These are phyloP conservation scores for Proisotoma minuta DNA, from an alignment of 2,888 invertebrate species.

Conservation along the genomic window DNA sequence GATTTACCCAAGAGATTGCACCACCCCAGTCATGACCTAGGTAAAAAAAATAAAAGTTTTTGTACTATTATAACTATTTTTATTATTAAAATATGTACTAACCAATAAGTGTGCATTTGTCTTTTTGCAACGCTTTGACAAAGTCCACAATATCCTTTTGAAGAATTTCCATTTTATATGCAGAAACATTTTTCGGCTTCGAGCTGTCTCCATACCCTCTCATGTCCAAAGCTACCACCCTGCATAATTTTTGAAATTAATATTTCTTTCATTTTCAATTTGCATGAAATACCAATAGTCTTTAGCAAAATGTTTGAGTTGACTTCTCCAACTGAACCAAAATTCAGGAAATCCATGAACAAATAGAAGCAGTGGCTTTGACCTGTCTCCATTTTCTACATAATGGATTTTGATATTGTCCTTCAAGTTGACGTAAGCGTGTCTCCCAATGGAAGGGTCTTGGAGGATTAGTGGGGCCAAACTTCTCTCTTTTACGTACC, in stretches of 20 bases:
- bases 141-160: constrained; percentile 61
- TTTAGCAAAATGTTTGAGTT: constrained; percentile 62
- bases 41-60: too few relatives aligned
- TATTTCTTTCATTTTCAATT: neutral
- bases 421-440: constrained; percentile 63
- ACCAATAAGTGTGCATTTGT: constrained; percentile 51
- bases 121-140: constrained; percentile 53
- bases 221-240: constrained; percentile 65
- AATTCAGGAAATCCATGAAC: constrained; percentile 73
- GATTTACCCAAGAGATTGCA: constrained; percentile 52
- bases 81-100: too few relatives aligned
- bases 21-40: constrained; percentile 58
- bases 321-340: constrained; percentile 72
- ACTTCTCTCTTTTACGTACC: constrained; percentile 53
- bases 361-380: constrained; percentile 65
- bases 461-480: constrained; percentile 61
- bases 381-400: constrained; percentile 62
- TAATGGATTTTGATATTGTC: constrained; percentile 65
- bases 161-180: constrained; percentile 57
- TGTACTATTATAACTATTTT: too few relatives aligned
- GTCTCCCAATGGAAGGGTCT: constrained; percentile 59
- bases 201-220: constrained; percentile 68
- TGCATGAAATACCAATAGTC: constrained; percentile 57
- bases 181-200: constrained; percentile 55
- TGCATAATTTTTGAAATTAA: constrained; percentile 48